Evolutionary conservation across 2,113 vertebrate species (phyloP).

Genomic region (Shinisaurus crocodilurus): DNA sequence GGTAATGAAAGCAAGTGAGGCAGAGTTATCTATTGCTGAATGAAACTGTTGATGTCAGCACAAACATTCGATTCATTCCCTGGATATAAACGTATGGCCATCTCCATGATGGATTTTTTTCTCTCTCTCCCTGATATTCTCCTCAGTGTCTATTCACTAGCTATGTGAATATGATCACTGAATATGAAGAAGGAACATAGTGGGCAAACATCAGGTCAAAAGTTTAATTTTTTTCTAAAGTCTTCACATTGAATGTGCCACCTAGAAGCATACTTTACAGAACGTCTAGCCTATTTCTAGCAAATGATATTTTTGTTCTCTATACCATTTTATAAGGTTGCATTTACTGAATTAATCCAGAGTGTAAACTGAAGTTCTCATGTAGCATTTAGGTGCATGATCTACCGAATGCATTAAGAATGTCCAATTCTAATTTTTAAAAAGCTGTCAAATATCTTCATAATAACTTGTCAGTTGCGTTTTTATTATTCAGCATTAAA

Average conservation of each 20-base stretch:
- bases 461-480: not conserved
- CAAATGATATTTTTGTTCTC: conserved; percentile 6
- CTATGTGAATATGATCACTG: not conserved
- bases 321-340: conserved; percentile 6
- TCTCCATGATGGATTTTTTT: not conserved
- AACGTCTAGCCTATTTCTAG: not conserved
- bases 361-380: conserved; percentile 21
- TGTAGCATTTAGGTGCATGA: conserved; percentile 8
- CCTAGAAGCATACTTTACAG: conserved; percentile 16
- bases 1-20: conserved; percentile 27
- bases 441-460: conserved; percentile 37
- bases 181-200: not conserved
- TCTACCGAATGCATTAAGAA: conserved; percentile 34
- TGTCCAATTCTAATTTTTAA: conserved; percentile 31
- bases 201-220: not conserved
- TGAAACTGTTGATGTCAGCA: conserved; percentile 23
- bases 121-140: not conserved
- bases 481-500: conserved; percentile 39
- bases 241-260: not conserved
- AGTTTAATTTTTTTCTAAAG: not conserved
- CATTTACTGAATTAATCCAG: conserved; percentile 19
- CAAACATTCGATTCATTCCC: not conserved
- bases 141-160: not conserved
- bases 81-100: not conserved
- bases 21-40: not conserved